Base-by-base conservation (phyloP, 2,888 invertebrate genomes). In the Tethea ocularis region DNA sequence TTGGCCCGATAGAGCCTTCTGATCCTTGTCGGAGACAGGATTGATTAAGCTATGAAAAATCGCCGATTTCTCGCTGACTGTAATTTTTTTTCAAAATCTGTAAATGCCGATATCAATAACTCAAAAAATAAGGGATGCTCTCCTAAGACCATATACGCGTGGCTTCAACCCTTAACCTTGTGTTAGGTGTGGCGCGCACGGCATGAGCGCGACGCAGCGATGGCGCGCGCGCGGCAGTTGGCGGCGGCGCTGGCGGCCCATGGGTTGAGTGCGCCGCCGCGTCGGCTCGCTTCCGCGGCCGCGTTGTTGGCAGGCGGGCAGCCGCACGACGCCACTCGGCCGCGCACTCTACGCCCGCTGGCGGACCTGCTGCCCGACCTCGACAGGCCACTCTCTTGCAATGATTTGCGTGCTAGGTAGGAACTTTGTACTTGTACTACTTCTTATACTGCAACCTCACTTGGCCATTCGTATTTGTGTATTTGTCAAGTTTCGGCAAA, bases 191-290 rank as follows among this genome's bases (percentile, higher is more conserved):
- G 98, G 98, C 97, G 98, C 81, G 97, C 97, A 54, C 96, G 97
- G 75, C 96, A 98, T 83, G 98, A 98, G 84, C 94, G 98, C 73
- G 98, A 98, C 85, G 95, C 98, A 88, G 97, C 98, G 0, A 94
- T 96, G 73, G 94, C 97, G 76, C 95, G 97, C 77, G 97, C 98
- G 74, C 95, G 97, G 62, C 97, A 98, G 84, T 91, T 98, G 77
- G 97, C 98, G 80, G 97, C 96, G 83, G 96, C 97, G 80, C 94
- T 98, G 89, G 97, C 97, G 86, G 95, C 95, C 63, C 96, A 97
- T 86, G 97, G 97, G 71, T 95, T 97, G 82, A 95, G 96, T 80
- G 96, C 97, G 67, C 96, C 96, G 67, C 95, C 96, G 74, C 94
- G 95, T 78, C 94, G 95, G 66, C 87, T 95, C 51, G 94, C 94